These are phyloP conservation scores for Ammospiza caudacuta DNA, from an alignment of 2,113 vertebrate genomes.

Conservation along the genomic window DNA sequence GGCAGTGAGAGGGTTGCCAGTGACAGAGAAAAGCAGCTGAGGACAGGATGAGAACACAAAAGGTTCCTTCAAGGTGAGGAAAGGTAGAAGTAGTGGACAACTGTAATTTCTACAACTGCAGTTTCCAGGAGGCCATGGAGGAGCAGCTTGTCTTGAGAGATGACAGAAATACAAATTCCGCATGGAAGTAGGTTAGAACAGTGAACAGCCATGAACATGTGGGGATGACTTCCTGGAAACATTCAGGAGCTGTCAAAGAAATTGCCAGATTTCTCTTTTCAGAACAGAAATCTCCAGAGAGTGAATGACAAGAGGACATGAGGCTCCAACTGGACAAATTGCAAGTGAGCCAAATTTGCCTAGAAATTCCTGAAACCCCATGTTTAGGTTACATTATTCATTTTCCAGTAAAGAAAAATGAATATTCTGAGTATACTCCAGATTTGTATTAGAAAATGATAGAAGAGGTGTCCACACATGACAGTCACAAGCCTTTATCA, in stretches of 20 bases:
- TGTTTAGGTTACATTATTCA: neutral
- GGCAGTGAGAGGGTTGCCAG: neutral
- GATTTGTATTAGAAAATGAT: neutral
- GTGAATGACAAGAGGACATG: conserved; percentile 20
- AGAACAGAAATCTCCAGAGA: neutral
- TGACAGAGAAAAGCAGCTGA: neutral
- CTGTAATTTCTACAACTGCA: neutral
- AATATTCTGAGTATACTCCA: neutral
- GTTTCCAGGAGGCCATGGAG: neutral
- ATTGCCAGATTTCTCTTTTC: neutral
- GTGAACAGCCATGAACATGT: neutral
- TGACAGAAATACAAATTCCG: neutral
- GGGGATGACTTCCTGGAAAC: conserved; percentile 18
- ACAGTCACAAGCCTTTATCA: neutral
- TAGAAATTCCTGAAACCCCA: neutral
- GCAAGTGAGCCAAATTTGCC: neutral
- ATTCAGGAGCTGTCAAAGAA: conserved; percentile 5
- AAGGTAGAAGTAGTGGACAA: neutral
- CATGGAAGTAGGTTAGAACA: neutral
- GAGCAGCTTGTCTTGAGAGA: neutral
- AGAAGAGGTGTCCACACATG: neutral
- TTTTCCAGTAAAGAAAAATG: neutral
- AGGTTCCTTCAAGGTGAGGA: neutral
- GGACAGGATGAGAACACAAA: neutral
- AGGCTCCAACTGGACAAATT: neutral